A percentile compares a stretch with the other conserved stretches of the same genome.
Conservation (phyloP, 1,140 invertebrate genomes). For the Phymorhynchus buccinoides region DNA sequence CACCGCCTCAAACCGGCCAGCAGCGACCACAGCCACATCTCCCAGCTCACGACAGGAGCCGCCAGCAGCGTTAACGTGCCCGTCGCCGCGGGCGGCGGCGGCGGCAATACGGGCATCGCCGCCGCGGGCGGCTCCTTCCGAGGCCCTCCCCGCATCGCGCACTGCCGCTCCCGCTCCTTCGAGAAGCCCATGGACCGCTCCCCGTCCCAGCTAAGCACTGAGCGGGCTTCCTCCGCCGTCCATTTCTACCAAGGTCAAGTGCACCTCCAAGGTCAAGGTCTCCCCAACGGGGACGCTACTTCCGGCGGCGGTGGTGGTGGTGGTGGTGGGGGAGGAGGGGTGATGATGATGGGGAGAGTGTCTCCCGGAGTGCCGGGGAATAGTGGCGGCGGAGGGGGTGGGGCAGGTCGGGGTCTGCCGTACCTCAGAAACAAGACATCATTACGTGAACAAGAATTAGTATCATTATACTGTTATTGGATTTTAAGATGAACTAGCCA, state of each 20-base stretch:
- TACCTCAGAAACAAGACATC: no score
- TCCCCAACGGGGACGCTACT: constrained; percentile 8
- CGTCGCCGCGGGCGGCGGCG: not conserved
- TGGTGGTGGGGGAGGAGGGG: not conserved
- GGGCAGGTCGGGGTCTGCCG: no score
- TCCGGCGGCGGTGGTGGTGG: not conserved
- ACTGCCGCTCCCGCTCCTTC: constrained; percentile 38
- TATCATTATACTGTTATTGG: no score
- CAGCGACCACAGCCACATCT: constrained; percentile 46
- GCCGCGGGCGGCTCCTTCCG: constrained; percentile 37
- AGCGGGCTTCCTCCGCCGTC: not conserved
- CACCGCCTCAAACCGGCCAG: constrained; percentile 12
- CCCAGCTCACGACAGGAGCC: not conserved
- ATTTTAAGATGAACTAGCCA: no score
- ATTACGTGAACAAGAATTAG: no score
- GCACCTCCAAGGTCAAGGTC: not conserved
- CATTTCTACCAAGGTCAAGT: not conserved
- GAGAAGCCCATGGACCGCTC: constrained; percentile 17
- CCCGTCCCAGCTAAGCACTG: constrained; percentile 2
- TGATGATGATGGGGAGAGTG: no score
- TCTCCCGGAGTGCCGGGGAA: no score
- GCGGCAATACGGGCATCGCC: not conserved
- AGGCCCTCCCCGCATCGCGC: not conserved
- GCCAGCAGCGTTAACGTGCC: not conserved
- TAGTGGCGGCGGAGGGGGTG: no score